A percentile compares a stretch with the other conserved stretches of the same genome.
Evolutionary conservation across 2,888 invertebrate genomes (phyloP).

Genomic region (Meliscaeva auricollis): DNA sequence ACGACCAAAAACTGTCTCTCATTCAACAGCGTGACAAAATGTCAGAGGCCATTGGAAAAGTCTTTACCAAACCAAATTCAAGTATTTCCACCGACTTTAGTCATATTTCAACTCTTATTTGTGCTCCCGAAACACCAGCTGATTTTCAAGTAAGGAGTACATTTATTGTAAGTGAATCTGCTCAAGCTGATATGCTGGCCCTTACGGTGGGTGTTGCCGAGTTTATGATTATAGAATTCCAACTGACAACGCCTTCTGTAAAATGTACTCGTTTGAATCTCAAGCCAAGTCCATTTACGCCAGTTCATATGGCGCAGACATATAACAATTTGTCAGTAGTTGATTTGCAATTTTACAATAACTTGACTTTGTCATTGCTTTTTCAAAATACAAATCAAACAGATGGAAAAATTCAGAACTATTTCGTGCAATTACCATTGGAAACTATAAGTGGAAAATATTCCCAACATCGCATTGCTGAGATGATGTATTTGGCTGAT

Average conservation of each 20-base stretch:
- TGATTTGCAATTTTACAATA: slow-evolving; percentile 91
- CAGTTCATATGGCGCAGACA: slow-evolving; percentile 77
- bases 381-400: slow-evolving; percentile 85
- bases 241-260: slow-evolving; percentile 81
- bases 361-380: slow-evolving; percentile 88
- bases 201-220: slow-evolving; percentile 80
- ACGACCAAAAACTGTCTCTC: slow-evolving; percentile 90
- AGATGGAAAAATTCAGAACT: slow-evolving; percentile 85
- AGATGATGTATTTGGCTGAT: slow-evolving; percentile 79
- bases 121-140: slow-evolving; percentile 78
- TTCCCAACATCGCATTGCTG: slow-evolving; percentile 80
- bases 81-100: slow-evolving; percentile 88
- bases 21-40: slow-evolving; percentile 92
- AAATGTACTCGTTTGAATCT: slow-evolving; percentile 86
- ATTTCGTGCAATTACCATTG: slow-evolving; percentile 84
- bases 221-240: slow-evolving; percentile 81
- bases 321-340: slow-evolving; percentile 85
- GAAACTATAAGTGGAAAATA: slow-evolving; percentile 83
- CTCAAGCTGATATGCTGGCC: slow-evolving; percentile 80
- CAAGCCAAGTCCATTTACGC: slow-evolving; percentile 83
- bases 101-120: slow-evolving; percentile 85
- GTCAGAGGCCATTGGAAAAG: slow-evolving; percentile 87
- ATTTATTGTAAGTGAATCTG: slow-evolving; percentile 80
- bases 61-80: slow-evolving; percentile 88
- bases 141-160: slow-evolving; percentile 78